A percentile compares a stretch with the other conserved stretches of the same genome.
Evolutionary conservation across 2,113 vertebrate species (phyloP).

Genomic region (Rhinichthys klamathensis): DNA sequence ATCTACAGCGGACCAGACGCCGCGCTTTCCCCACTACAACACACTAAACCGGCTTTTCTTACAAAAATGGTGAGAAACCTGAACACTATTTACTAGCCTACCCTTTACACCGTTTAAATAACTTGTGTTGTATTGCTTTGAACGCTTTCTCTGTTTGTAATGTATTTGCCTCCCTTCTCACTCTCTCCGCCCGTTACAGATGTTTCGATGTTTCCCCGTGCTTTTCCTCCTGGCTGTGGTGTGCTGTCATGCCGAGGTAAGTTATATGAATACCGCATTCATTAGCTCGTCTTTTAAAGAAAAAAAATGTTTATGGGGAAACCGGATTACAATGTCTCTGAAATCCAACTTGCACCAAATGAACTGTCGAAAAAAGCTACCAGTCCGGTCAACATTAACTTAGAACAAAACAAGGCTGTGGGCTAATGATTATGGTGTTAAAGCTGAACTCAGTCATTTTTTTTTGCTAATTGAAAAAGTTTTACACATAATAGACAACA

Average conservation of each 20-base stretch:
- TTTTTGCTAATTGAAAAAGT: background rate
- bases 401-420: background rate
- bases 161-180: constrained; percentile 48
- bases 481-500: background rate
- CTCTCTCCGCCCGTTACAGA: constrained; percentile 65
- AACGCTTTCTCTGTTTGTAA: constrained; percentile 6
- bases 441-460: background rate
- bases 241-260: constrained; percentile 71
- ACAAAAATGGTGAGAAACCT: constrained; percentile 64
- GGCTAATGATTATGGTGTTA: too few species aligned
- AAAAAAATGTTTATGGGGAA: background rate
- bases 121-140: background rate
- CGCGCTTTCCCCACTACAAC: constrained; percentile 38
- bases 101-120: background rate
- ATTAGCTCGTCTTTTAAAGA: background rate
- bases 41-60: constrained; percentile 44
- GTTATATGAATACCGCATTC: constrained; percentile 51
- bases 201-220: constrained; percentile 72
- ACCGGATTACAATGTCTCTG: background rate
- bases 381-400: background rate
- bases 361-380: background rate
- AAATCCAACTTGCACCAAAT: background rate
- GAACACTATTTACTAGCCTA: background rate
- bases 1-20: constrained; percentile 53
- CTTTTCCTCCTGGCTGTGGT: constrained; percentile 67